Base-by-base conservation (phyloP, 2,113 vertebrate species). In the Psittacula cyanocephala region DNA sequence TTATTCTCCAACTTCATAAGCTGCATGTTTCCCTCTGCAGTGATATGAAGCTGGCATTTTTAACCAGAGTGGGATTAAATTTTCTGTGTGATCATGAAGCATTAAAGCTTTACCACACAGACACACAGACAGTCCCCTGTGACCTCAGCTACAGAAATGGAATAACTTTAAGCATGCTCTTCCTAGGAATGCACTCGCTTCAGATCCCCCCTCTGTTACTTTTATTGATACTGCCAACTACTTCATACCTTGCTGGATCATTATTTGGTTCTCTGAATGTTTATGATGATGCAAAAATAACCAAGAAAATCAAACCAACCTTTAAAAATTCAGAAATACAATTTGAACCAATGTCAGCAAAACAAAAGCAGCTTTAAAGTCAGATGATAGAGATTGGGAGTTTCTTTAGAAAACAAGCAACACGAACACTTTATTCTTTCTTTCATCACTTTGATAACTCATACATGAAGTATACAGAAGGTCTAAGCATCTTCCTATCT, bases 51-150 rank as follows among this genome's bases (percentile, higher is more conserved):
- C 69, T 92, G 83, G 86, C 81, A 95, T 97, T 98, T 98, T 97
- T 97, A 98, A 97, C 92, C 94, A 96, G 89, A 88, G 67, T 46
- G 39, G 92, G 97, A 98, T 98, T 98, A 97, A 91, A 91, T 97
- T 97, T 98, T 97, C 95, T 86, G 53, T 97, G 89, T 97, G 95
- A 95, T 97, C 95, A 95, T 75, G 57, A 96, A 95, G 92, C 95
- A 96, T 97, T 97, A 97, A 97, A 95, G 90, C 86, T 97, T 97
- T 94, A 81, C 88, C 93, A 94, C 96, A 95, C 89, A 96, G 96
- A 81, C 75, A 95, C 96, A 95, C 89, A 96, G 96, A 81, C 75
- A 95, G 77, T 68, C 95, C 55, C 88, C 80, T 91, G 81, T 91
- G 97, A 97, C 97, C 82, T 94, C 95, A 94, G 88, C 77, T 93